Evolutionary conservation across 2,888 invertebrate genomes (phyloP), one percentile per base, ranked within the genome.

Genomic region (Ferrisia virgata): DNA sequence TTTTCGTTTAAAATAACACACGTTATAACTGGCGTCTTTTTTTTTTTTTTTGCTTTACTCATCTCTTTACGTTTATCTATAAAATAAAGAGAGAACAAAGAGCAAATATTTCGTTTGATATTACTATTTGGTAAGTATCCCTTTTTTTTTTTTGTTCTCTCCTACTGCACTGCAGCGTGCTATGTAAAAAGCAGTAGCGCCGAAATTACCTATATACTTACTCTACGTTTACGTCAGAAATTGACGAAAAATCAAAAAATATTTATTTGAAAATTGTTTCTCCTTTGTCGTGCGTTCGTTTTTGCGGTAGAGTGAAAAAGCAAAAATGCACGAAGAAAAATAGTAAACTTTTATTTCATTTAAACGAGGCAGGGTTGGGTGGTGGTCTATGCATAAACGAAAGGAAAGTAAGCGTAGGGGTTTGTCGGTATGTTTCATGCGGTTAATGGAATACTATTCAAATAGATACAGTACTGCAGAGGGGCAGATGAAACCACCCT

Each of bases 91-190:
- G 79, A 78, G 84, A 84, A 84, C 53, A 84, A 79, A 84, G 84
- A 78, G 47, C 64, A 76, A 83, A 83, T 83, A 83, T 83, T 83
- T 83, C 33, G 72, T 76, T 83, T 83, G 83, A 83, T 83, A 83
- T 83, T 83, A 83, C 83, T 83, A 83, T 83, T 83, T 28, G 25
- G 33, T 80, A 31, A 36, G 31, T 58, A 36, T 81, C 81, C 58
- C 58, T 58, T 79, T 11, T 78, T 36, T 18, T 69, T 6, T 36
- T 53, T 53, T 53, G 18, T 53, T 22, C 9, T 22, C 53, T 47
- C 18, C 47, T 78, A 13, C 76, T 5, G 15, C 13, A 33, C 36
- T 22, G 40, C 31, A 22, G 36, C 36, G 78, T 25, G 11, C 18
- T 13, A 36, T 36, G n/a, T n/a, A n/a, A 78, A 78, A 39, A 33